Conservation (phyloP, 2,113 vertebrate species). For the Lichenostomus cassidix region DNA sequence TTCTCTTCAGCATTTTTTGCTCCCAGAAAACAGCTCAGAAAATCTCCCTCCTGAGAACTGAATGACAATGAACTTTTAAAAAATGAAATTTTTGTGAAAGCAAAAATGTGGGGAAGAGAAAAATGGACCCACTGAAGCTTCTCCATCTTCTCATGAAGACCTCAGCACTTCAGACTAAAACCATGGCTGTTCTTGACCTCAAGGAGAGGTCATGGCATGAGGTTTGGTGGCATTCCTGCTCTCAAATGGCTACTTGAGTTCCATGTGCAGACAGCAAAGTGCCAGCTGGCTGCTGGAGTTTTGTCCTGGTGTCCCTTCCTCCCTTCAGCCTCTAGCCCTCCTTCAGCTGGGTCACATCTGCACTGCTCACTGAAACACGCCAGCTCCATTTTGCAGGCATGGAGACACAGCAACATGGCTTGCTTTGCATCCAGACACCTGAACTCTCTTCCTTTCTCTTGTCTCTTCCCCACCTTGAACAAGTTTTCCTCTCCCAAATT, state of each 20-base stretch:
- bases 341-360: neutral
- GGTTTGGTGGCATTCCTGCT: neutral
- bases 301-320: fast-evolving
- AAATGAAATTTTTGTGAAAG: neutral
- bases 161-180: neutral
- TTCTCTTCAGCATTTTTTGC: neutral
- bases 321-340: neutral
- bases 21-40: neutral
- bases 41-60: neutral
- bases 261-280: neutral
- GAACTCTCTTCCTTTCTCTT: neutral
- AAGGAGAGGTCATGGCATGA: neutral
- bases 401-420: neutral
- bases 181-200: neutral
- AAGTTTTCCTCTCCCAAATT: neutral
- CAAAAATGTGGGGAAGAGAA: neutral
- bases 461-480: neutral
- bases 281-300: neutral
- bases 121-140: neutral
- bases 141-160: neutral
- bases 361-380: neutral
- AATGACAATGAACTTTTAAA: neutral
- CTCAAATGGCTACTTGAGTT: neutral
- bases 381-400: neutral
- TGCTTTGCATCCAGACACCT: neutral